Evolutionary conservation across 1,140 invertebrate species (phyloP).

Genomic region (Zeugodacus cucurbitae): DNA sequence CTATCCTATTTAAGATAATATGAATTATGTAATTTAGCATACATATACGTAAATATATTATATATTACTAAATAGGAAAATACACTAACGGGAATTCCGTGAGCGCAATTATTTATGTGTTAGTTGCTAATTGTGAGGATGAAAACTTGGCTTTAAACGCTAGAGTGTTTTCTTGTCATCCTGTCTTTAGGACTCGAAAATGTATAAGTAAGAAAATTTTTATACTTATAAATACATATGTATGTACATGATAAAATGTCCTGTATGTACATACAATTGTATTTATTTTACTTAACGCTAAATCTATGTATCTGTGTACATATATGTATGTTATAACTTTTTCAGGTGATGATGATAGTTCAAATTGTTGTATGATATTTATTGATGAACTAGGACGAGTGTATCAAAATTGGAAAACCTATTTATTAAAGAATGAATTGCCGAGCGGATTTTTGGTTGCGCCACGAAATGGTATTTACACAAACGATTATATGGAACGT

Average conservation of each 20-base stretch:
- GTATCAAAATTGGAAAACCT: slow-evolving; percentile 55
- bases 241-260: too few relatives aligned
- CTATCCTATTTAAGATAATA: not conserved
- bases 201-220: slow-evolving; percentile 47
- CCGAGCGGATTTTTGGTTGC: slow-evolving; percentile 56
- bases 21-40: too few relatives aligned
- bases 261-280: not conserved
- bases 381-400: slow-evolving; percentile 56
- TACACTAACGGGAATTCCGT: slow-evolving; percentile 55
- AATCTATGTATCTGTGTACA: not conserved
- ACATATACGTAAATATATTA: too few relatives aligned
- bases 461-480: slow-evolving; percentile 53
- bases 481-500: slow-evolving; percentile 44
- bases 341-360: slow-evolving; percentile 41
- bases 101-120: slow-evolving; percentile 57
- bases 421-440: slow-evolving; percentile 51
- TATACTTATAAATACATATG: too few relatives aligned
- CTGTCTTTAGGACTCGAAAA: slow-evolving; percentile 56
- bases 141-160: slow-evolving; percentile 45
- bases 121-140: slow-evolving; percentile 48
- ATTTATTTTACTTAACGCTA: not conserved
- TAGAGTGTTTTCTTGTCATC: slow-evolving; percentile 54
- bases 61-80: slow-evolving; percentile 48
- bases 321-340: too few relatives aligned
- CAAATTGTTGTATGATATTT: slow-evolving; percentile 58